These are phyloP conservation scores for Nannospalax galili DNA, from an alignment of 2,113 vertebrate species.

Conservation along the genomic window DNA sequence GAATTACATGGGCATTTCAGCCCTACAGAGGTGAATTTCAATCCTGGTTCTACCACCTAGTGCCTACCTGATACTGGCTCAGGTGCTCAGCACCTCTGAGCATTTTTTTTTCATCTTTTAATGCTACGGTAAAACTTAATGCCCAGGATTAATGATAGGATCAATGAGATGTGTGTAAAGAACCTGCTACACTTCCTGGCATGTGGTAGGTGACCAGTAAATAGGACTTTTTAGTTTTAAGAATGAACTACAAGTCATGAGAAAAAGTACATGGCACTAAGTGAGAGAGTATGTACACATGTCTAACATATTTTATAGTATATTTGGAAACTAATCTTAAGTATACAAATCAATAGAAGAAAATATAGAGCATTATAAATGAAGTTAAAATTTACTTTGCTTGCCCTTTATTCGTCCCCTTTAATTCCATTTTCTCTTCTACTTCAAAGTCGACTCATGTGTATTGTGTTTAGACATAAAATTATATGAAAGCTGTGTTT, in stretches of 20 bases:
- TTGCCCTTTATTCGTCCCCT: not conserved
- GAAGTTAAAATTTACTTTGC: constrained; percentile 7
- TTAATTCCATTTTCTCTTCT: constrained; percentile 8
- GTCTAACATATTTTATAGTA: not conserved
- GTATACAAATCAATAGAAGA: not conserved
- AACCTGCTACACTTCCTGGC: not conserved
- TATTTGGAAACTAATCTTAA: constrained; percentile 23
- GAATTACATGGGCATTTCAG: not conserved
- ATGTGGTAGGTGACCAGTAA: not conserved
- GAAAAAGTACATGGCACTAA: not conserved
- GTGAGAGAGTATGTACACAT: not conserved
- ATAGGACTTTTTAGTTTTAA: not conserved
- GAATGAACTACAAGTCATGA: constrained; percentile 32
- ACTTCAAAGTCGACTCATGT: not conserved
- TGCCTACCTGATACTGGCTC: too few relatives aligned
- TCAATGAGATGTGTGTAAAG: not conserved
- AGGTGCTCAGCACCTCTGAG: not conserved
- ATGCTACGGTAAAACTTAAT: not conserved
- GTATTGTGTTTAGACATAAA: not conserved
- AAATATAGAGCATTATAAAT: not conserved
- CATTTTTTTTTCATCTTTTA: not conserved
- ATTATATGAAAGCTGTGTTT: not conserved
- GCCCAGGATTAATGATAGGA: not conserved
- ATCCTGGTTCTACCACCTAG: not conserved
- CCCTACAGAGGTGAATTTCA: not conserved